Evolutionary conservation across 2,888 invertebrate species (phyloP).

Genomic region (Agonopterix subpropinquella): DNA sequence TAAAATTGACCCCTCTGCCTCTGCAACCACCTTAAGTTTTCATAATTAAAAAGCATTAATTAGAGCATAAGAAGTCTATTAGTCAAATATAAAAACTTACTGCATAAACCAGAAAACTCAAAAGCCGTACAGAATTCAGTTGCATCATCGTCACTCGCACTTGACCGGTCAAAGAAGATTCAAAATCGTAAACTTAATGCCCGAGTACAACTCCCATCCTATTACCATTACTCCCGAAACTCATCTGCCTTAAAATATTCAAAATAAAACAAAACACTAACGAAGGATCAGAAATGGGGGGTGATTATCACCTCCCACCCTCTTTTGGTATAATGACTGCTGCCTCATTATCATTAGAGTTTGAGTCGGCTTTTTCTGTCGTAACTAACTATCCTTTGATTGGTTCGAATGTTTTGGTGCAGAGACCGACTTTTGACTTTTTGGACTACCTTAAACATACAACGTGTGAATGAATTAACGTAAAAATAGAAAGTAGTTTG

Average conservation of each 20-base stretch:
- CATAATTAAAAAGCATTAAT: too few relatives aligned
- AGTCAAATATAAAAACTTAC: too few relatives aligned
- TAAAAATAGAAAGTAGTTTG: too few relatives aligned
- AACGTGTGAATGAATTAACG: too few relatives aligned
- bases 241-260: slow-evolving; percentile 33
- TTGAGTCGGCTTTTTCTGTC: background rate
- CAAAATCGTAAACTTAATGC: slow-evolving; percentile 32
- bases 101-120: too few relatives aligned
- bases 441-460: too few relatives aligned
- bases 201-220: slow-evolving; percentile 28
- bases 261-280: slow-evolving; percentile 42
- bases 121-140: too few relatives aligned
- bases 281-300: slow-evolving; percentile 19
- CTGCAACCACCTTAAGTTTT: too few relatives aligned
- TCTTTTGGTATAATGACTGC: slow-evolving; percentile 34
- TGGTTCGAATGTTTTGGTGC: too few relatives aligned
- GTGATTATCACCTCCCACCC: slow-evolving; percentile 52
- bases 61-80: too few relatives aligned
- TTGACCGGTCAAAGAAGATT: slow-evolving; percentile 18
- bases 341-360: slow-evolving; percentile 46
- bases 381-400: background rate
- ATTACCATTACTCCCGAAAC: slow-evolving; percentile 38
- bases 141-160: background rate
- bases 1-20: too few relatives aligned
- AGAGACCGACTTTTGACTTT: too few relatives aligned